A percentile compares a stretch with the other conserved stretches of the same genome.
phyloP scores from a whole-genome alignment of 1,140 invertebrate genomes.

The Sitodiplosis mosellana region DNA sequence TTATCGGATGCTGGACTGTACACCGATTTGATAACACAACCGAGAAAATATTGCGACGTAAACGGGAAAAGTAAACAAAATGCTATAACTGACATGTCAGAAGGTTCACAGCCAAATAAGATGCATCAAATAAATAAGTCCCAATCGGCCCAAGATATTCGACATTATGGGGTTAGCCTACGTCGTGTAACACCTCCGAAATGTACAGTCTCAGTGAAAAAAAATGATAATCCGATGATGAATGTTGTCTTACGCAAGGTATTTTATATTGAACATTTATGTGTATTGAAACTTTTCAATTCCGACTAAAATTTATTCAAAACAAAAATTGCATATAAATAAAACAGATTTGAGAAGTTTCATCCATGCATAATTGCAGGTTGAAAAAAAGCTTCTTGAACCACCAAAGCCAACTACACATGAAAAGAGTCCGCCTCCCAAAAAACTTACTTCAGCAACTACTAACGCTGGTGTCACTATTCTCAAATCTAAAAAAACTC shows the following conservation, averaged over 20 bases:
- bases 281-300: no score
- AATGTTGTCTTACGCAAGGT: constrained; percentile 21
- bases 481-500: background rate
- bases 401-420: background rate
- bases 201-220: constrained; percentile 16
- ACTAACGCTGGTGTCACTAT: background rate
- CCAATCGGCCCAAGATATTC: constrained; percentile 16
- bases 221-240: constrained; percentile 19
- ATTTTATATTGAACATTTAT: no score
- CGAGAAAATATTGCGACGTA: no score
- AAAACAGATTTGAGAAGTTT: no score
- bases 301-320: no score
- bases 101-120: no score
- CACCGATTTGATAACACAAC: no score
- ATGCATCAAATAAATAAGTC: constrained; percentile 1
- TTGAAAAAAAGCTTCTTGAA: background rate
- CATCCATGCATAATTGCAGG: no score
- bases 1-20: background rate
- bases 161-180: constrained; percentile 14
- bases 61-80: no score
- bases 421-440: background rate
- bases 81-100: no score
- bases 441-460: background rate
- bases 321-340: no score
- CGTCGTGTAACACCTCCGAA: constrained; percentile 18